Evolutionary conservation across 1,140 invertebrate genomes (phyloP).

Genomic region (Sarcophaga peregrina): DNA sequence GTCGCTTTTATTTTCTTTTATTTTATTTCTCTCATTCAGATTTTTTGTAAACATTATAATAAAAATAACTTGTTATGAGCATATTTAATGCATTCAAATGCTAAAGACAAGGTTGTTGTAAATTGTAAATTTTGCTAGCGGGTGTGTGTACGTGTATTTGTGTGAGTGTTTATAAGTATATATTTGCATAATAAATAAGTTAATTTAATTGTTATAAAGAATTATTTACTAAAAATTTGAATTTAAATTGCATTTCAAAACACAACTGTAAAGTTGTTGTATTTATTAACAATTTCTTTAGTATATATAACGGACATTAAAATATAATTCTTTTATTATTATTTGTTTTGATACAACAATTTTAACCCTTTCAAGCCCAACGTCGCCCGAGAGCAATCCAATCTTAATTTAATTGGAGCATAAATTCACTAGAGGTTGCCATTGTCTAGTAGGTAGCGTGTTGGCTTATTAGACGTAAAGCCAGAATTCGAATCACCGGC

Average conservation of each 20-base stretch:
- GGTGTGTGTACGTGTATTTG: background rate
- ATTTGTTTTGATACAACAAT: no score
- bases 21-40: background rate
- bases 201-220: no score
- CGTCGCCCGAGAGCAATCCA: no score
- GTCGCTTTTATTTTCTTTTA: background rate
- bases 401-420: no score
- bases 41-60: background rate
- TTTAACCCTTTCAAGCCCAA: no score
- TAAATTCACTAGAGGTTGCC: no score
- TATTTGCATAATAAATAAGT: background rate
- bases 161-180: background rate
- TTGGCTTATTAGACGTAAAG: no score
- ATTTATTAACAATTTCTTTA: no score
- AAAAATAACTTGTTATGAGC: conserved; percentile 15
- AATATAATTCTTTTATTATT: no score
- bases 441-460: no score
- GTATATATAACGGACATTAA: no score
- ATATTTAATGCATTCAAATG: conserved; percentile 2
- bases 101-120: background rate
- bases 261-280: background rate
- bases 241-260: background rate
- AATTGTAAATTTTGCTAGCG: background rate
- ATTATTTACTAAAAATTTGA: background rate
- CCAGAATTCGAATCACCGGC: no score